Percentiles rank a stretch among this genome's conserved stretches.
These are phyloP conservation scores for Palythoa heliodiscus DNA, from an alignment of 92 coral and sea anemone genomes.

Conservation along the genomic window DNA sequence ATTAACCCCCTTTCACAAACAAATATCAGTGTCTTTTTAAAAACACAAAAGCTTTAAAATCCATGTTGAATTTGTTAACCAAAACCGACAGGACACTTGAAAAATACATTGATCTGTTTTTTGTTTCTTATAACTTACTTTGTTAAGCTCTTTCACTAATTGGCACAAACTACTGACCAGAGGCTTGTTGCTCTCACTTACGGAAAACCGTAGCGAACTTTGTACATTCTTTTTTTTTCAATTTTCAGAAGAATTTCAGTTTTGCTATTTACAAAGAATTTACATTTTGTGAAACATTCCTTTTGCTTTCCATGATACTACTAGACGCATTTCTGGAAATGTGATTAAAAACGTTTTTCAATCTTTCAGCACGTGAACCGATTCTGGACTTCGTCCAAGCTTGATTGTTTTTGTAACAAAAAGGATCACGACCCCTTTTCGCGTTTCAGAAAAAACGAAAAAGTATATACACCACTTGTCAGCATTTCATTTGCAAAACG, in stretches of 20 bases:
- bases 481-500: neutral
- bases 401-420: conserved; percentile 44
- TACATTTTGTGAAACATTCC: neutral
- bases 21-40: neutral
- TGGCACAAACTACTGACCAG: neutral
- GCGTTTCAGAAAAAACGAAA: conserved; percentile 1
- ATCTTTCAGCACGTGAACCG: conserved; percentile 32
- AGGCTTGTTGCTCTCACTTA: neutral
- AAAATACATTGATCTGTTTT: neutral
- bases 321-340: neutral
- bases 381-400: conserved; percentile 9
- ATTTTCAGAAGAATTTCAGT: neutral
- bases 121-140: neutral
- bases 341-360: neutral
- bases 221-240: neutral
- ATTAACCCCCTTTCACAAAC: neutral
- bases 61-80: neutral
- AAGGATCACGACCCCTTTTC: conserved; percentile 44
- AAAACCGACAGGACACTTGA: neutral
- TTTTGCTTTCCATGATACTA: neutral
- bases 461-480: conserved; percentile 4
- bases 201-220: neutral
- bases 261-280: neutral
- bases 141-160: neutral
- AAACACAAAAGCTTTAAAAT: neutral